A percentile compares a stretch with the other conserved stretches of the same genome.
These are phyloP conservation scores for Adelosebastes latens DNA, from an alignment of 2,797 vertebrate genomes.

Conservation along the genomic window DNA sequence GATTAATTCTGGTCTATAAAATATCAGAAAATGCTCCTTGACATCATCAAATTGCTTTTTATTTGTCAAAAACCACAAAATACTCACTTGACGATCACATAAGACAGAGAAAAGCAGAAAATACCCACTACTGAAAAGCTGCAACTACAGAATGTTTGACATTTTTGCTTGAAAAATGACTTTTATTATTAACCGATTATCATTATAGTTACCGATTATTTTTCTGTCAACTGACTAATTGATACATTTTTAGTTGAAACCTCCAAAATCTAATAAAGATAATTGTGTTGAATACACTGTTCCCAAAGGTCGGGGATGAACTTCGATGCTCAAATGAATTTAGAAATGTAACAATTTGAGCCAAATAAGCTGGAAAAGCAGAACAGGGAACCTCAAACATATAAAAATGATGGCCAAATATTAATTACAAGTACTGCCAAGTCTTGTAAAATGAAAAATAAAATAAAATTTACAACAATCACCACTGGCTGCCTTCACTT, in stretches of 20 bases:
- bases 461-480: not conserved
- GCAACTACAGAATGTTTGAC: not conserved
- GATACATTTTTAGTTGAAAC: not conserved
- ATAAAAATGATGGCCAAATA: not conserved
- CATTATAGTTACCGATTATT: not conserved
- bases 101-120: not conserved
- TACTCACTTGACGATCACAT: not conserved
- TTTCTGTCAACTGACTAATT: not conserved
- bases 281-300: not conserved
- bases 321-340: not conserved
- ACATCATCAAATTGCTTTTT: not conserved
- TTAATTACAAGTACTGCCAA: accelerated
- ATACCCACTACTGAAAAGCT: not conserved
- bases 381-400: not conserved
- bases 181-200: not conserved
- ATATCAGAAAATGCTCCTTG: not conserved
- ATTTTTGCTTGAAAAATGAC: not conserved
- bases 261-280: not conserved
- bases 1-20: not conserved
- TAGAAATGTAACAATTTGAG: not conserved
- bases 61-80: not conserved
- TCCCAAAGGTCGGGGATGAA: not conserved
- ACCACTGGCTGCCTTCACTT: not conserved
- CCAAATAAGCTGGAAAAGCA: not conserved
- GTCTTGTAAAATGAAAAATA: not conserved